phyloP scores from a whole-genome alignment of 2,113 vertebrate genomes.

The Saccopteryx leptura region DNA sequence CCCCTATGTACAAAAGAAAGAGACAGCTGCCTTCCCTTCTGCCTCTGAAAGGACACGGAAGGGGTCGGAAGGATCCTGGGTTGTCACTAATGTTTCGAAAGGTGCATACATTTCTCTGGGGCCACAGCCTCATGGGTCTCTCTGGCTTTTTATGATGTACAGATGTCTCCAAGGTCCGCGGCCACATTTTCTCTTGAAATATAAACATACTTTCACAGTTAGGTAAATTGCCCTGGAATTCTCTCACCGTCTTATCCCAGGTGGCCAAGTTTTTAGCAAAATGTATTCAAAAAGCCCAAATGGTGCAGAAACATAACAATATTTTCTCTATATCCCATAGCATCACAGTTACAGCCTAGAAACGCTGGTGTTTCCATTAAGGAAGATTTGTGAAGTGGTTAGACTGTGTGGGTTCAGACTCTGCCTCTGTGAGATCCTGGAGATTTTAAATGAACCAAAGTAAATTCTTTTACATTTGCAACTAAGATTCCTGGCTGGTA shows the following conservation, averaged over 20 bases:
- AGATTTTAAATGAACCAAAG: neutral
- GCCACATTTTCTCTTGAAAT: slow-evolving; percentile 29
- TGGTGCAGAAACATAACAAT: slow-evolving; percentile 7
- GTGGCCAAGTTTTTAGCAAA: neutral
- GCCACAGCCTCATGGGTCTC: neutral
- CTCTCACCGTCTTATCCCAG: neutral
- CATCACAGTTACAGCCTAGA: neutral
- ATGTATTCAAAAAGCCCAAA: slow-evolving; percentile 33
- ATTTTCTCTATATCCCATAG: neutral
- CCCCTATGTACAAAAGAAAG: neutral
- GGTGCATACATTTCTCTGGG: neutral
- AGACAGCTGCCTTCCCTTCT: neutral
- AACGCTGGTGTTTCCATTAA: neutral
- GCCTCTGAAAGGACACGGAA: neutral
- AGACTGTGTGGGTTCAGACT: neutral
- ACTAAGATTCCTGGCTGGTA: neutral
- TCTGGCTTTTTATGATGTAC: slow-evolving; percentile 27
- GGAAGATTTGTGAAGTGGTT: neutral
- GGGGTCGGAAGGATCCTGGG: neutral
- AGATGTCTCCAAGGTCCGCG: neutral
- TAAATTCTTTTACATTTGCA: slow-evolving; percentile 1
- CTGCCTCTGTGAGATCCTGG: neutral
- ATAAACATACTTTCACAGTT: slow-evolving; percentile 16
- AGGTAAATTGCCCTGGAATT: slow-evolving; percentile 1
- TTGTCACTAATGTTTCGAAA: neutral